These are phyloP conservation scores for Drosophila nr. medialis DNA, from an alignment of 2,888 invertebrate species.

Conservation along the genomic window DNA sequence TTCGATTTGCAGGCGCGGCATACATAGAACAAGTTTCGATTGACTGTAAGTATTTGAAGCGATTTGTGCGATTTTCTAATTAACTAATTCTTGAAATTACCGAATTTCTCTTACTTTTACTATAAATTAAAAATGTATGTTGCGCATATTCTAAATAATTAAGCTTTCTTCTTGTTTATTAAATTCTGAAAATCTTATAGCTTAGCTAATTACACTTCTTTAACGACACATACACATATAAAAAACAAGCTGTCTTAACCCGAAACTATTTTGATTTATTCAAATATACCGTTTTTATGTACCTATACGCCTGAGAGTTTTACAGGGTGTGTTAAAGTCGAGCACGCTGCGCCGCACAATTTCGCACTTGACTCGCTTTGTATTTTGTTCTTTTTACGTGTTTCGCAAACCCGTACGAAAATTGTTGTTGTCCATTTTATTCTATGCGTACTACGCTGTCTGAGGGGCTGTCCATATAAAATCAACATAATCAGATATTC, in stretches of 20 bases:
- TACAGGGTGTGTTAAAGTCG: slow-evolving; percentile 15
- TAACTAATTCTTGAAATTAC: not conserved
- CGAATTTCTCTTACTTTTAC: not conserved
- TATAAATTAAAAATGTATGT: not conserved
- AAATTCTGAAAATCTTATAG: not conserved
- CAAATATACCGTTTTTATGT: not conserved
- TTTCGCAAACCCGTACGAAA: slow-evolving; percentile 57
- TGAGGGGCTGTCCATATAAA: slow-evolving; percentile 74
- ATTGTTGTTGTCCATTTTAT: slow-evolving; percentile 61
- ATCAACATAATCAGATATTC: slow-evolving; percentile 82
- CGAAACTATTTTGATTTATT: not conserved
- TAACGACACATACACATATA: not conserved
- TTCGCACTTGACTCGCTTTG: slow-evolving; percentile 53
- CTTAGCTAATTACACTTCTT: not conserved
- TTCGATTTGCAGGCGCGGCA: not conserved
- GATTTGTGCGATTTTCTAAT: too few relatives aligned
- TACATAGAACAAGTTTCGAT: not conserved
- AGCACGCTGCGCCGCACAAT: not conserved
- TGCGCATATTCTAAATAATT: not conserved
- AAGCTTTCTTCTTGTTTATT: not conserved
- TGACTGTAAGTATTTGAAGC: not conserved
- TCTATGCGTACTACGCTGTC: slow-evolving; percentile 66
- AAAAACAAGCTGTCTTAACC: not conserved
- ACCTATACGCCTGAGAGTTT: not conserved
- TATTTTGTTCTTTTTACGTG: slow-evolving; percentile 74